These are phyloP conservation scores for Galerucella calmariensis DNA, from an alignment of 2,888 invertebrate genomes.

Conservation along the genomic window DNA sequence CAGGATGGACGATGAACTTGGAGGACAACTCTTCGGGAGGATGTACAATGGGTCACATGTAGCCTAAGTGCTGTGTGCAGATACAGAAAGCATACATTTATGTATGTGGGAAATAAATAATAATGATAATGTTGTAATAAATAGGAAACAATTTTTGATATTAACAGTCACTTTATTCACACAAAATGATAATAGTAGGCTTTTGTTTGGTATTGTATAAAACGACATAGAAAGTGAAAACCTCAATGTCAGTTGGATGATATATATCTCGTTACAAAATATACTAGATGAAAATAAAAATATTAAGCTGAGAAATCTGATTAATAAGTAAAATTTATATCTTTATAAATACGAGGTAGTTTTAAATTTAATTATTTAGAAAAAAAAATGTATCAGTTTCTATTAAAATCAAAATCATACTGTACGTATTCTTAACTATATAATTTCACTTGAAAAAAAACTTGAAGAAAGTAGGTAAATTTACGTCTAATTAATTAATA, in stretches of 20 bases:
- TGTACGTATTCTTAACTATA: constrained; percentile 9
- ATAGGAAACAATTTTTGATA: constrained; percentile 30
- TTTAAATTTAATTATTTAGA: background rate
- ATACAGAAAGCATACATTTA: background rate
- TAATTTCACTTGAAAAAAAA: constrained; percentile 25
- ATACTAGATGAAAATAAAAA: background rate
- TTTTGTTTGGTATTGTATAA: constrained; percentile 22
- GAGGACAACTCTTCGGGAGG: too few relatives aligned
- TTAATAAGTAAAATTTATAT: constrained; percentile 3
- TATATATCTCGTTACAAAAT: constrained; percentile 19
- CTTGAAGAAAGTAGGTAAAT: constrained; percentile 33
- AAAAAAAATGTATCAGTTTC: background rate
- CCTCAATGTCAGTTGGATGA: constrained; percentile 12
- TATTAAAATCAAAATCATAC: background rate
- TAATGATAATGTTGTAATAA: constrained; percentile 32
- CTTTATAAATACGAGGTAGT: background rate
- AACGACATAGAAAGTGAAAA: constrained; percentile 25
- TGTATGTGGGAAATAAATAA: constrained; percentile 19
- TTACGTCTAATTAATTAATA: constrained; percentile 25
- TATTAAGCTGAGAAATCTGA: background rate
- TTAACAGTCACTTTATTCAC: constrained; percentile 18
- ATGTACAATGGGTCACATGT: too few relatives aligned
- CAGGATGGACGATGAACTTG: too few relatives aligned
- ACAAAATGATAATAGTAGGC: constrained; percentile 23
- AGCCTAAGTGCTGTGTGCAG: too few relatives aligned